These are phyloP conservation scores for Blera fallax DNA, from an alignment of 2,888 invertebrate species.

Conservation along the genomic window DNA sequence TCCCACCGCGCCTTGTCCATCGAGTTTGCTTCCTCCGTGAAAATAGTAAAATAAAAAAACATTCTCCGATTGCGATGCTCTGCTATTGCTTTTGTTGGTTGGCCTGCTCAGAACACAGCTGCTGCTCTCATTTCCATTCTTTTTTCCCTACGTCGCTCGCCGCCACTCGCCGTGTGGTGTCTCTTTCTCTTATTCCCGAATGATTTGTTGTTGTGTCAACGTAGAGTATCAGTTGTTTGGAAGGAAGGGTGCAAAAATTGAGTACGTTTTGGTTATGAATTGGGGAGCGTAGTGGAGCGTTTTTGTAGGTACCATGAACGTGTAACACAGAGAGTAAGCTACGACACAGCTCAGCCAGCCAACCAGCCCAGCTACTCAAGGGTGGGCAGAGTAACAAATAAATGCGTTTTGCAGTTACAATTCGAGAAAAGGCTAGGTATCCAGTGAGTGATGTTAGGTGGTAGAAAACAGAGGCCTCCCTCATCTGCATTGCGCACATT, in stretches of 20 bases:
- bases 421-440: constrained; percentile 8
- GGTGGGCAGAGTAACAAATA: constrained; percentile 21
- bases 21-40: constrained; percentile 44
- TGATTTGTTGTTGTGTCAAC: constrained; percentile 50
- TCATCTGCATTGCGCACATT: constrained; percentile 73
- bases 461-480: constrained; percentile 22
- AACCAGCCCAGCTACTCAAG: background rate
- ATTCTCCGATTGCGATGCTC: constrained; percentile 57
- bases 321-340: background rate
- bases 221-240: constrained; percentile 17
- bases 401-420: constrained; percentile 34
- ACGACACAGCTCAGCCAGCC: no score
- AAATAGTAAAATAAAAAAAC: constrained; percentile 55
- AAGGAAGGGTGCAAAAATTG: constrained; percentile 48
- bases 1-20: constrained; percentile 16
- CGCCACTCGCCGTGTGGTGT: constrained; percentile 8
- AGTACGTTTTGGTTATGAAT: constrained; percentile 22
- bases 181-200: constrained; percentile 45
- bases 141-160: constrained; percentile 22
- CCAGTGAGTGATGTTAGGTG: background rate
- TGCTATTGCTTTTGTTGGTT: constrained; percentile 56
- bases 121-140: constrained; percentile 69
- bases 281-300: constrained; percentile 38
- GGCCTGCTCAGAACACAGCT: constrained; percentile 70
- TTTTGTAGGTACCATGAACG: background rate